Base-by-base conservation (phyloP, 2,113 vertebrate species). In the Gavialis gangeticus region DNA sequence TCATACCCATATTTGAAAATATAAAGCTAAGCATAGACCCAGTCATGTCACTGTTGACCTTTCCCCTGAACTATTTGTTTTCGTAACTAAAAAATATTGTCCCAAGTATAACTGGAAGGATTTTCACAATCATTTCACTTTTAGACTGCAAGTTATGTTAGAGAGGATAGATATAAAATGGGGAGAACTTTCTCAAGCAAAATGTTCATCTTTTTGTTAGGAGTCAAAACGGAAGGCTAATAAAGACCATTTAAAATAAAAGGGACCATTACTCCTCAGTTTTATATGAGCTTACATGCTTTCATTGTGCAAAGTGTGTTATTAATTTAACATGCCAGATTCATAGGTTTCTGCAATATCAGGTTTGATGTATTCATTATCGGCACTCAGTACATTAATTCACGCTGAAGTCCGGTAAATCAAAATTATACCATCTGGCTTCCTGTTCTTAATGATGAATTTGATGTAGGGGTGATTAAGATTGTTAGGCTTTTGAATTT, bases 341-440 rank as follows among this genome's bases (percentile, higher is more conserved):
- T 99, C 99, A 99, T 99, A 98, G 99, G 99, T 99, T 99, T 99
- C 99, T 99, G 99, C 99, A 99, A 98, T 99, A 98, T 98, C 98
- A 98, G 98, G 98, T 99, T 99, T 98, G 98, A 99, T 99, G 98
- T 99, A 98, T 98, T 98, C 98, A 98, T 98, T 98, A 99, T 98
- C 98, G 98, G 98, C 98, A 98, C 98, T 99, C 98, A 98, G 98
- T 98, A 98, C 99, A 99, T 99, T 99, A 99, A 99, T 99, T 99
- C 99, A 99, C 98, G 98, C 98, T 99, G 98, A 99, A 98, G 98
- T 98, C 98, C 98, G 98, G 98, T 98, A 98, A 98, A 99, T 99
- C 99, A 99, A 99, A 99, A 99, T 98, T 99, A 98, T 99, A 99
- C 99, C 99, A 99, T 99, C 99, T 99, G 99, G 99, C 99, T 98